phyloP scores from a whole-genome alignment of 37 sponge, comb jelly and placozoan species.

The Agelas oroides region DNA sequence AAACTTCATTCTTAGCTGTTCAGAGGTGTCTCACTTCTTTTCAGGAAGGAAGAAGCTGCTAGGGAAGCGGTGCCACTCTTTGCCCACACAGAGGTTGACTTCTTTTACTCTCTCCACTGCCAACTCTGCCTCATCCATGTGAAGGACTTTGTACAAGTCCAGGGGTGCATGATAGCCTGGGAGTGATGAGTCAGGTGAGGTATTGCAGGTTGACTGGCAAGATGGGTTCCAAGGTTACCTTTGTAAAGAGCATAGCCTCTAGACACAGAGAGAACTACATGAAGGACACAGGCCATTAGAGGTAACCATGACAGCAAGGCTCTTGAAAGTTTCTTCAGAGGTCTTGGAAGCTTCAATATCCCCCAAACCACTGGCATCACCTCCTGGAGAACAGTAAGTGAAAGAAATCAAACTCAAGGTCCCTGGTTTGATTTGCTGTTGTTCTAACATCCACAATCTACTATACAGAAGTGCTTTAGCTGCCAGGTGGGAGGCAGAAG shows the following conservation, averaged over 20 bases:
- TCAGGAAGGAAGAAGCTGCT: constrained; percentile 92
- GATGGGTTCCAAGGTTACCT: constrained; percentile 23
- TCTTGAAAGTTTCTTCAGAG: constrained; percentile 1
- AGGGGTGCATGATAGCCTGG: constrained; percentile 92
- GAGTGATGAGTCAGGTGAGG: too few relatives aligned
- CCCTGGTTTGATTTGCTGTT: neutral
- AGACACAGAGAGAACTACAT: constrained; percentile 53
- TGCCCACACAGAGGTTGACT: constrained; percentile 94
- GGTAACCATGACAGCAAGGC: constrained; percentile 24
- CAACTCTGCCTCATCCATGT: neutral
- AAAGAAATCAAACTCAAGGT: neutral
- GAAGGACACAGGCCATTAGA: neutral
- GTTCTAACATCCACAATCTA: too few relatives aligned
- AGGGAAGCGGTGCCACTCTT: constrained; percentile 97
- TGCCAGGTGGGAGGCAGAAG: too few relatives aligned
- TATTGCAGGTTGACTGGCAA: too few relatives aligned
- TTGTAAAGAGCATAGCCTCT: constrained; percentile 47
- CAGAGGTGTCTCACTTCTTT: constrained; percentile 2
- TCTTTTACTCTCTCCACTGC: constrained; percentile 29
- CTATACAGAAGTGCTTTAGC: too few relatives aligned
- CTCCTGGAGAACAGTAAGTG: constrained; percentile 8
- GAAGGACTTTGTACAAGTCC: constrained; percentile 75
- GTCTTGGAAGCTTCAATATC: neutral
- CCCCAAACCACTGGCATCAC: neutral
- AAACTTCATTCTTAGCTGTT: too few relatives aligned